Evolutionary conservation across 1,140 invertebrate genomes (phyloP).

Genomic region (Bilobella aurantiaca): DNA sequence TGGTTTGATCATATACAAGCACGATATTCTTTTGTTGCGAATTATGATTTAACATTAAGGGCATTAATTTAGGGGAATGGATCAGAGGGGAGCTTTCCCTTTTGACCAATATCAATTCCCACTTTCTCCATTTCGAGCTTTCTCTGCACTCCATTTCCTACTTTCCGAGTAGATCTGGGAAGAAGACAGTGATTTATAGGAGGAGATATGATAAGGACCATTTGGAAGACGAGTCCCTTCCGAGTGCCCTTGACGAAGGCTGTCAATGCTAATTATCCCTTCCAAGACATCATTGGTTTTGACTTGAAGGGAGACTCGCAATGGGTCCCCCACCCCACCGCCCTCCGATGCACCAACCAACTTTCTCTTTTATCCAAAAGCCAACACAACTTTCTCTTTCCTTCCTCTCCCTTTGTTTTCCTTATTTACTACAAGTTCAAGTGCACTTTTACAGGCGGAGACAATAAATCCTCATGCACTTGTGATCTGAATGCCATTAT

Average conservation of each 20-base stretch:
- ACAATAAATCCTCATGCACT: constrained; percentile 3
- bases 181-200: not conserved
- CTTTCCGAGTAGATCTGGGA: too few relatives aligned
- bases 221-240: constrained; percentile 7
- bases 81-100: not conserved
- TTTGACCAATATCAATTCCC: not conserved
- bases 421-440: constrained; percentile 4
- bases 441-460: not conserved
- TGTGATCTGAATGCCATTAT: not conserved
- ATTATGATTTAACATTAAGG: too few relatives aligned
- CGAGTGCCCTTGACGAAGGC: constrained; percentile 18
- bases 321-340: too few relatives aligned
- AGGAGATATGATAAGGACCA: not conserved
- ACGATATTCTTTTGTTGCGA: not conserved
- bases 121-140: not conserved
- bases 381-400: constrained; percentile 7
- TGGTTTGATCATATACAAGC: too few relatives aligned
- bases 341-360: too few relatives aligned
- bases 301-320: constrained; percentile 20
- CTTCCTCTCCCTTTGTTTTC: not conserved
- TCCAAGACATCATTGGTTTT: constrained; percentile 28
- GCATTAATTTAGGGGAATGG: not conserved
- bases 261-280: constrained; percentile 29
- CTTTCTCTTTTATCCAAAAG: too few relatives aligned
- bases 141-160: too few relatives aligned